phyloP scores from a whole-genome alignment of 2,797 vertebrate genomes.

The Acipenser oxyrinchus region DNA sequence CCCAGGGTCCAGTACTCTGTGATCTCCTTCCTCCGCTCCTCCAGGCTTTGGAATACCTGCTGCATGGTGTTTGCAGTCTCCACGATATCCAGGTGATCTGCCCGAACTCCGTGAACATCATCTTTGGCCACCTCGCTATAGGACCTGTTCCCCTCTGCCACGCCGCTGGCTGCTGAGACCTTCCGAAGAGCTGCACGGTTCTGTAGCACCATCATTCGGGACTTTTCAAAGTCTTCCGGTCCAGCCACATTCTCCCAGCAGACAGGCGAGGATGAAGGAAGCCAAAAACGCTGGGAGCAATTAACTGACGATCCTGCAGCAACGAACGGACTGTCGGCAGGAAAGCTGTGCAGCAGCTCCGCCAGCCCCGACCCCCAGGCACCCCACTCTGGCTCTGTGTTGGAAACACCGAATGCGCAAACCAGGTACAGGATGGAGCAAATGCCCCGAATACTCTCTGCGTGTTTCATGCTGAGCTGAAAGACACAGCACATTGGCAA shows the following conservation, averaged over 20 bases:
- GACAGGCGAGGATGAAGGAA: conserved; percentile 48
- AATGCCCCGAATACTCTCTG: no score
- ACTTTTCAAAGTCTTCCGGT: conserved; percentile 56
- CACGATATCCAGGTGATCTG: conserved; percentile 44
- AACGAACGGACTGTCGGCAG: conserved; percentile 59
- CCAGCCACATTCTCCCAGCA: conserved; percentile 58
- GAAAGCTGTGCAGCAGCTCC: conserved; percentile 53
- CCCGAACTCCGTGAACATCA: conserved; percentile 48
- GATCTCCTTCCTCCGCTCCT: conserved; percentile 54
- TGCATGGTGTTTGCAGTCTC: conserved; percentile 57
- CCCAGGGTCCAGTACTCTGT: conserved; percentile 37
- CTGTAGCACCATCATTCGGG: conserved; percentile 61
- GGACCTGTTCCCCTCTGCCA: conserved; percentile 49
- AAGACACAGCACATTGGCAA: no score
- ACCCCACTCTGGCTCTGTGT: conserved; percentile 15
- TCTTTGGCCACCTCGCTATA: conserved; percentile 54
- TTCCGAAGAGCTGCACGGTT: conserved; percentile 61
- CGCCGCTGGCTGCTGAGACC: conserved; percentile 48
- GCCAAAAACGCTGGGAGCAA: conserved; percentile 62
- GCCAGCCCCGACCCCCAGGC: conserved; percentile 39
- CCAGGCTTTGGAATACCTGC: conserved; percentile 54
- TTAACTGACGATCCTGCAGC: conserved; percentile 43
- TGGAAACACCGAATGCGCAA: no score
- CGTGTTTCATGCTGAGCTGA: no score
- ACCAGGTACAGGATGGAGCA: no score